Percentiles rank a stretch among this genome's conserved stretches.
Conservation (phyloP, 1,140 invertebrate species). For the Drosophila funebris region DNA sequence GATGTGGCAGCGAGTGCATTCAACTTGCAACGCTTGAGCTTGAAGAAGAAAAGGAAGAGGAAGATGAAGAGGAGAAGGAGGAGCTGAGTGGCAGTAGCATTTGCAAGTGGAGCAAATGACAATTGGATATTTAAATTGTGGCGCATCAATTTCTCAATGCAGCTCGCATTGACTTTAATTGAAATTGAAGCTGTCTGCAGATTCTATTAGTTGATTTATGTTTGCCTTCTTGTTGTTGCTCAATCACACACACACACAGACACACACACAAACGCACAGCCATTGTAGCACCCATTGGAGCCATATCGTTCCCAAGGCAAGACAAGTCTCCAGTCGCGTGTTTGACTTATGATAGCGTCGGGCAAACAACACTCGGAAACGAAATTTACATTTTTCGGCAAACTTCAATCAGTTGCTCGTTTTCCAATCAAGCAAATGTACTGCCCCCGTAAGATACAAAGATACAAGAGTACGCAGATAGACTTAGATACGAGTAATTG, state of each 20-base stretch:
- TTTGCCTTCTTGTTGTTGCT: conserved; percentile 36
- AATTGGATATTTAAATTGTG: conserved; percentile 75
- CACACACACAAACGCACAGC: conserved; percentile 6
- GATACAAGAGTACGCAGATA: not conserved
- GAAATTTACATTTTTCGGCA: conserved; percentile 60
- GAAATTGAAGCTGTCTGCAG: conserved; percentile 79
- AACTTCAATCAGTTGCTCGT: conserved; percentile 59
- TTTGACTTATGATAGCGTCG: conserved; percentile 40
- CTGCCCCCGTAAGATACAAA: conserved; percentile 9
- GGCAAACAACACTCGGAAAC: conserved; percentile 3
- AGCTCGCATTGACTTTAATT: conserved; percentile 59
- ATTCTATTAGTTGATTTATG: conserved; percentile 78
- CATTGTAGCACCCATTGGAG: not conserved
- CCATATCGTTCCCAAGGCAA: not conserved
- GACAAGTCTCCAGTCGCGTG: conserved; percentile 30
- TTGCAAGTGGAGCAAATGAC: conserved; percentile 67
- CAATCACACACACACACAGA: conserved; percentile 12
- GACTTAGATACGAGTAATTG: not conserved
- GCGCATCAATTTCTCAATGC: conserved; percentile 65
- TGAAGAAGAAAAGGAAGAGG: too few relatives aligned
- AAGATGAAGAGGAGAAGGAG: not conserved
- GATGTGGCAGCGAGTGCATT: conserved; percentile 28
- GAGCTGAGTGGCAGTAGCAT: not conserved
- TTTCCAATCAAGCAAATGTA: conserved; percentile 66
- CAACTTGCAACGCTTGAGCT: conserved; percentile 10